These are phyloP conservation scores for Platycnemis pennipes DNA, from an alignment of 2,888 invertebrate genomes.

Conservation along the genomic window DNA sequence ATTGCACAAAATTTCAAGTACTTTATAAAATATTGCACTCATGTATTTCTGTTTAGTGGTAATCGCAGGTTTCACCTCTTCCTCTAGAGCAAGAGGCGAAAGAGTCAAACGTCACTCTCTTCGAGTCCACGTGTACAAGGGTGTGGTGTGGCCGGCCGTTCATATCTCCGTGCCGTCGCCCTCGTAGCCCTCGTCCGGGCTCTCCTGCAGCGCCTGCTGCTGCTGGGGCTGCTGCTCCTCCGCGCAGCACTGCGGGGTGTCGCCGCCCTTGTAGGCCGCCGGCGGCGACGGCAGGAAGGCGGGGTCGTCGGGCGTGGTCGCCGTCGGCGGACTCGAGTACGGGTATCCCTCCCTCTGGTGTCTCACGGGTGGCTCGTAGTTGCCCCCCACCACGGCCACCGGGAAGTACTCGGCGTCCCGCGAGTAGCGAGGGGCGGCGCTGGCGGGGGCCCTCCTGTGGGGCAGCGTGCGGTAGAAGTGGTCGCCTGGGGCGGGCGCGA, in stretches of 20 bases:
- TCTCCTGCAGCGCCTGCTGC: constrained; percentile 93
- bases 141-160: too few species aligned
- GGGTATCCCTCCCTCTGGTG: constrained; percentile 92
- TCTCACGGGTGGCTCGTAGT: constrained; percentile 82
- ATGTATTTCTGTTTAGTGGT: not conserved
- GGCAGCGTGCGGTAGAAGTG: constrained; percentile 88
- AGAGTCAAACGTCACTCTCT: not conserved
- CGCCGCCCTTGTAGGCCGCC: constrained; percentile 85
- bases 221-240: constrained; percentile 88
- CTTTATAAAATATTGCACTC: constrained; percentile 39
- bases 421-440: constrained; percentile 82
- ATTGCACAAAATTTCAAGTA: not conserved
- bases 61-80: not conserved
- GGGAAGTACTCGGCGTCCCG: constrained; percentile 84
- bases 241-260: constrained; percentile 75
- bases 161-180: constrained; percentile 95
- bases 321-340: constrained; percentile 79
- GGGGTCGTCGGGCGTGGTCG: constrained; percentile 78
- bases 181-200: constrained; percentile 94
- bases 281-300: constrained; percentile 86
- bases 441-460: constrained; percentile 77
- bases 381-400: constrained; percentile 80
- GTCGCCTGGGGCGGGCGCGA: constrained; percentile 76
- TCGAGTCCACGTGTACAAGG: too few species aligned
- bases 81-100: not conserved